These are phyloP conservation scores for Pachypeltis micranthus DNA, from an alignment of 1,140 invertebrate species.

Conservation along the genomic window DNA sequence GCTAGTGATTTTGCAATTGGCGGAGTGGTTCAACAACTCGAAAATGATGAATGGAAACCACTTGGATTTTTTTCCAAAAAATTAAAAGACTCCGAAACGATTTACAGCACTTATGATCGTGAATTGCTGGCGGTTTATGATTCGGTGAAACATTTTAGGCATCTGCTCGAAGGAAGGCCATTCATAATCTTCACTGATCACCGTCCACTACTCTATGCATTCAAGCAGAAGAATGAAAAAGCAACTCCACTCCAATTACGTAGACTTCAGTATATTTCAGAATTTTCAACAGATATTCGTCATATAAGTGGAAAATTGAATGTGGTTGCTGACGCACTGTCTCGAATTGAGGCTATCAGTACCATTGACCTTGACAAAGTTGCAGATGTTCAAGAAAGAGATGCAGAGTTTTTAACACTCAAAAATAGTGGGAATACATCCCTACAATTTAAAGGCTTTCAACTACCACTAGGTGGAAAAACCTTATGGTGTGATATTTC, in stretches of 20 bases:
- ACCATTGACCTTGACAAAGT: not conserved
- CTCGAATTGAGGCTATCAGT: slow-evolving; percentile 25
- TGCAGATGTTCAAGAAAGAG: slow-evolving; percentile 17
- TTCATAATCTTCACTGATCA: slow-evolving; percentile 34
- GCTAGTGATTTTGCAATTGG: not conserved
- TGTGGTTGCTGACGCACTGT: slow-evolving; percentile 29
- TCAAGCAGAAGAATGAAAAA: slow-evolving; percentile 28
- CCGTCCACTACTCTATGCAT: slow-evolving; percentile 33
- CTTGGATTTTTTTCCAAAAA: slow-evolving; percentile 14
- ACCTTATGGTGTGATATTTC: not conserved
- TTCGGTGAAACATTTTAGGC: slow-evolving; percentile 29
- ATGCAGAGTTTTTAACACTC: not conserved
- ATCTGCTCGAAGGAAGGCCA: slow-evolving; percentile 26
- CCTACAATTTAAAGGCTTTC: not conserved
- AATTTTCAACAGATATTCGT: slow-evolving; percentile 31
- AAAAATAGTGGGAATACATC: too few species aligned
- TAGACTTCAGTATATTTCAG: slow-evolving; percentile 29
- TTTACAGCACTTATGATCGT: slow-evolving; percentile 29
- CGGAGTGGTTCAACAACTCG: slow-evolving; percentile 10
- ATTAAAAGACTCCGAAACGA: not conserved
- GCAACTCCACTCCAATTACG: slow-evolving; percentile 28
- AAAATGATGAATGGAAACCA: not conserved
- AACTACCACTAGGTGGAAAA: not conserved
- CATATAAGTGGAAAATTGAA: slow-evolving; percentile 32
- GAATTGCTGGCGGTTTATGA: slow-evolving; percentile 33